Base-by-base conservation (phyloP, 2,113 vertebrate genomes). In the Copsychus sechellarum region DNA sequence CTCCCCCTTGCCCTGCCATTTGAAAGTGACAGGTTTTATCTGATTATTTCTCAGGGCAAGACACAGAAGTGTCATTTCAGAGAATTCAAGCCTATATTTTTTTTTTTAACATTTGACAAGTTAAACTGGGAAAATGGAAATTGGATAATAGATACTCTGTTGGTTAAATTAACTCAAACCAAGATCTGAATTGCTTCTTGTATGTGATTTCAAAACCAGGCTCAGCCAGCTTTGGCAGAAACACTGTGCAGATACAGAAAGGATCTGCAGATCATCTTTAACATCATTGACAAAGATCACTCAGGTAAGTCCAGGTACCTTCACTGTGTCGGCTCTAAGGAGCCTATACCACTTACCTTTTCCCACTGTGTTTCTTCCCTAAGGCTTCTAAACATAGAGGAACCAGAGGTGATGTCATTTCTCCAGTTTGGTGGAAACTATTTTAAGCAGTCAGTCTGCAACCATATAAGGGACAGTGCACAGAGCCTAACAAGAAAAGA, bases 261-360 rank as follows among this genome's bases (percentile, higher is more conserved):
- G 65, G 99, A 99, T 96, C 97, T 99, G 80, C 98, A 99, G 95
- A 98, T 98, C 64, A 98, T 99, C 97, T 99, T 99, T 95, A 99
- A 99, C 92, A 96, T 99, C 65, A 99, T 99, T 80, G 99, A 99
- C 96, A 98, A 98, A 96, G 99, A 99, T 94, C 98, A 98, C 67
- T 99, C 99, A 97, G 99, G 99, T 99, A 98, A 97, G 89, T 79
- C 28, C 14, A 62, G 23, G 31, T 45, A 48, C 23, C 40, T 58
- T 56, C 43, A 54, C 22, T 20, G 12, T 24, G 23, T 50, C 72
- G 56, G 34, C 42, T 80, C 62, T 31, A 38, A 42, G 58, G 61
- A 87, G 45, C 45, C 34, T n/a, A 2, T 18, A 34, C 22, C 25
- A 29, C 22, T 78, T 94, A 23, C 66, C 91, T 80, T 81, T 85